A percentile compares a stretch with the other conserved stretches of the same genome.
phyloP scores from a whole-genome alignment of 2,113 vertebrate species.

The Heterotilapia buettikoferi region DNA sequence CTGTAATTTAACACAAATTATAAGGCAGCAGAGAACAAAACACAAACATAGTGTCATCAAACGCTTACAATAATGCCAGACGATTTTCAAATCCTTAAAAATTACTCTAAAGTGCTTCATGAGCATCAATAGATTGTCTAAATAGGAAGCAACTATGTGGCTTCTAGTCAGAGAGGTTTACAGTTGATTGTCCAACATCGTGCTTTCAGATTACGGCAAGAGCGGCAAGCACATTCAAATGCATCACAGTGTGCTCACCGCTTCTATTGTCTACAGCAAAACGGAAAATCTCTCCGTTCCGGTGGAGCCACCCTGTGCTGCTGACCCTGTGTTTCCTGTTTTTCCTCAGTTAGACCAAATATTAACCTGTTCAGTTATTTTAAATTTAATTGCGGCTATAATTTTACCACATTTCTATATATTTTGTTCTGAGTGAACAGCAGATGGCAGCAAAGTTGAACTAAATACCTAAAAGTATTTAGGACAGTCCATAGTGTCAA shows the following conservation, averaged over 20 bases:
- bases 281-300: background rate
- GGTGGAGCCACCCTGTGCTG: background rate
- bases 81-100: background rate
- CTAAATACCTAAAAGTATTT: background rate
- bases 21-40: background rate
- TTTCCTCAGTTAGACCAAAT: background rate
- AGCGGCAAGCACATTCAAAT: conserved; percentile 14
- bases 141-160: background rate
- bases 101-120: conserved; percentile 16
- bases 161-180: conserved; percentile 32
- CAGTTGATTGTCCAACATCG: conserved; percentile 1
- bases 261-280: conserved; percentile 30
- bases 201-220: conserved; percentile 4
- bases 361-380: background rate
- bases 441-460: conserved; percentile 58
- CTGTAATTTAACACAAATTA: background rate
- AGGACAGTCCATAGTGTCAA: background rate
- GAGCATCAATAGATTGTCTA: conserved; percentile 4
- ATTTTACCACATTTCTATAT: background rate
- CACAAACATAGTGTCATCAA: background rate
- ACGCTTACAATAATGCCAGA: background rate
- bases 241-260: conserved; percentile 5
- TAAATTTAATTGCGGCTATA: background rate
- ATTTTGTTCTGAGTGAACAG: conserved; percentile 30
- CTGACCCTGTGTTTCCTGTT: background rate